phyloP scores from a whole-genome alignment of 2,113 vertebrate species.

The Aix galericulata region DNA sequence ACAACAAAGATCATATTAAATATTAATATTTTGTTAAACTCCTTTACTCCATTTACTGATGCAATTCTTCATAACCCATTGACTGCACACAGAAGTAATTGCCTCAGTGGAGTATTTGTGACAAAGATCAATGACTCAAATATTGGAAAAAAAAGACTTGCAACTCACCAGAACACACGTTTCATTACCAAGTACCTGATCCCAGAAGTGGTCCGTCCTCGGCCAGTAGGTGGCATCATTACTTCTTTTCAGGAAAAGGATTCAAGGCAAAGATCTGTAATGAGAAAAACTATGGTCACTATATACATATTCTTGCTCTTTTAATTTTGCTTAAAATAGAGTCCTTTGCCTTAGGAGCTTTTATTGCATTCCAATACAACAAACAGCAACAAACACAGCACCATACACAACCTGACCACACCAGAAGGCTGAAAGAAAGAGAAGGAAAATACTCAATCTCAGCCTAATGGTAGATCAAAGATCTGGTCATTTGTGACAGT shows the following conservation, averaged over 20 bases:
- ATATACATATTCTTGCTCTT: not conserved
- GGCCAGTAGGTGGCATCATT: slow-evolving; percentile 57
- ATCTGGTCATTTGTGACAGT: not conserved
- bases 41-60: not conserved
- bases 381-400: not conserved
- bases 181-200: not conserved
- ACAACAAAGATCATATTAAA: not conserved
- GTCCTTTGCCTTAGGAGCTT: not conserved
- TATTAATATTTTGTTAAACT: not conserved
- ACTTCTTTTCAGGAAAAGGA: not conserved
- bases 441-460: not conserved
- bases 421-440: not conserved
- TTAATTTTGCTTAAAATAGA: not conserved
- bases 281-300: not conserved
- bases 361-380: not conserved
- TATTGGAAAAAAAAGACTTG: fast-evolving
- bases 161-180: not conserved
- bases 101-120: not conserved
- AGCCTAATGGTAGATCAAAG: not conserved
- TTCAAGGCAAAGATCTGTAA: not conserved
- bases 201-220: not conserved
- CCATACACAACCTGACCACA: not conserved
- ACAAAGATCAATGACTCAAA: not conserved
- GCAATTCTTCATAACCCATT: not conserved
- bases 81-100: not conserved